Conservation (phyloP, 2,888 invertebrate species). For the Synanthedon myopaeformis region DNA sequence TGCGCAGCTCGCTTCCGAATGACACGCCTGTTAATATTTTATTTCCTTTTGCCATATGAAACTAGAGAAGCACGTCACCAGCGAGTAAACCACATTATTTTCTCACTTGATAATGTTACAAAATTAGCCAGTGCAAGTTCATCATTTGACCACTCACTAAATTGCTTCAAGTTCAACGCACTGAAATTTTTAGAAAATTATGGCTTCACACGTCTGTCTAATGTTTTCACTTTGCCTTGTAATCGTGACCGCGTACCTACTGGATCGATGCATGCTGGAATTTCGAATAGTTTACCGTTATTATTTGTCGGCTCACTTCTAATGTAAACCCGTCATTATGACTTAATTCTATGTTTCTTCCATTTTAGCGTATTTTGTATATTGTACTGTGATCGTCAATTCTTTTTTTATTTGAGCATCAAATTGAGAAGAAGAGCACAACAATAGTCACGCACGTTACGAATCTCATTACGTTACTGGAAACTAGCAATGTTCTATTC, state of each 20-base stretch:
- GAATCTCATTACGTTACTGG: slow-evolving; percentile 19
- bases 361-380: background rate
- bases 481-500: slow-evolving; percentile 16
- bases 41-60: slow-evolving; percentile 1
- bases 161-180: slow-evolving; percentile 59
- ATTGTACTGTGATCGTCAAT: background rate
- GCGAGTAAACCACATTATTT: slow-evolving; percentile 40
- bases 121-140: slow-evolving; percentile 43
- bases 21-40: background rate
- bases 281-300: slow-evolving; percentile 51
- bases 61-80: slow-evolving; percentile 2
- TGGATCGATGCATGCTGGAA: slow-evolving; percentile 53
- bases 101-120: slow-evolving; percentile 40
- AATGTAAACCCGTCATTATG: slow-evolving; percentile 35
- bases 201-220: slow-evolving; percentile 60
- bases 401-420: background rate
- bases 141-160: slow-evolving; percentile 47
- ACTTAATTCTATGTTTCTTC: slow-evolving; percentile 3
- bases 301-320: slow-evolving; percentile 34
- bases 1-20: background rate
- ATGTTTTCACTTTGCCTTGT: slow-evolving; percentile 56
- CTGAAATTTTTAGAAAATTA: slow-evolving; percentile 60
- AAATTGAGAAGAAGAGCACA: slow-evolving; percentile 2
- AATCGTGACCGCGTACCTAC: slow-evolving; percentile 53
- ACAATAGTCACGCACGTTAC: slow-evolving; percentile 28